These are phyloP conservation scores for Helostoma temminkii DNA, from an alignment of 2,797 vertebrate genomes.

Conservation along the genomic window DNA sequence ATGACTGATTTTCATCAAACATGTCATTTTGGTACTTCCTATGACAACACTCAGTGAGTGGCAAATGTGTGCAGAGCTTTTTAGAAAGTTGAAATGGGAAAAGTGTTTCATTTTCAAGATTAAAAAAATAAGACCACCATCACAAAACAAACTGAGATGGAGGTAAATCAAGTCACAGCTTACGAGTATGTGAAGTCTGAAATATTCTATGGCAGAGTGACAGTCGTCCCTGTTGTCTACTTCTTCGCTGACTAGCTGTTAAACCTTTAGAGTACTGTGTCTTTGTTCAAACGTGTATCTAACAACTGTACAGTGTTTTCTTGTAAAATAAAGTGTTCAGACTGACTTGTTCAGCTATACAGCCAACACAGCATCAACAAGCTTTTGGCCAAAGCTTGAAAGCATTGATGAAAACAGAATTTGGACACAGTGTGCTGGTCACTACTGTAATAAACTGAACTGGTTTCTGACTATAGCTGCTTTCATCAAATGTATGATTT, in stretches of 20 bases:
- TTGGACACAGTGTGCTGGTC: constrained; percentile 79
- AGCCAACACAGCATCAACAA: constrained; percentile 54
- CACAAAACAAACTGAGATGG: constrained; percentile 37
- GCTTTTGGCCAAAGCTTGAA: constrained; percentile 61
- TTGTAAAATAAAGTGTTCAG: constrained; percentile 70
- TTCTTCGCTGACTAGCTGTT: constrained; percentile 65
- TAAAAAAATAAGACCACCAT: constrained; percentile 11
- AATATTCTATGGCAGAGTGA: constrained; percentile 59
- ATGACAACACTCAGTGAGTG: constrained; percentile 72
- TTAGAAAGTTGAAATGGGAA: constrained; percentile 23
- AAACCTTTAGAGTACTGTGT: constrained; percentile 60
- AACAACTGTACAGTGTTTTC: constrained; percentile 81
- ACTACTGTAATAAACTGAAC: constrained; percentile 64
- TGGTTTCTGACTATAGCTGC: constrained; percentile 55
- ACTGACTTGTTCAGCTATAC: constrained; percentile 54
- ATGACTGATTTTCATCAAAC: constrained; percentile 47
- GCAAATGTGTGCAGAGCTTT: constrained; percentile 51
- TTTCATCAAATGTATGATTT: constrained; percentile 69
- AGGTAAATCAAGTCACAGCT: constrained; percentile 30
- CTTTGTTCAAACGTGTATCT: constrained; percentile 71
- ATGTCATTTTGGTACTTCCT: constrained; percentile 56
- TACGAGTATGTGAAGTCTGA: constrained; percentile 31
- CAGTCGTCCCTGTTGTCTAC: constrained; percentile 52
- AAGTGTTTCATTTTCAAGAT: constrained; percentile 37
- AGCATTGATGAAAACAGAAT: constrained; percentile 44